Base-by-base conservation (phyloP, 2,113 vertebrate species). In the Calonectris borealis region DNA sequence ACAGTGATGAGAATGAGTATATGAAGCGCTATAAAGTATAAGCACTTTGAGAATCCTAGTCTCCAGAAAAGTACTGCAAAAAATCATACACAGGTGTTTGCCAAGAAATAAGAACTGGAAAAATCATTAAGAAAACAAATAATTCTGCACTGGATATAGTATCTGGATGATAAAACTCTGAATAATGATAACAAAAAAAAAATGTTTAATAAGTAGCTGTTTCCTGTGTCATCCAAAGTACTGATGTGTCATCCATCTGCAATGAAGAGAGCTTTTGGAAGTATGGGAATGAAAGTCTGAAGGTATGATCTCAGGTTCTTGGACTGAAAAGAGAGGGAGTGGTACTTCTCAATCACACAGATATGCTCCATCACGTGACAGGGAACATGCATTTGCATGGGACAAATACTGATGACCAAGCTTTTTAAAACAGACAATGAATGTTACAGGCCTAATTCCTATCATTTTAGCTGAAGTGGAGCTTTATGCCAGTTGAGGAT, bases 311-410 rank as follows among this genome's bases (percentile, higher is more conserved):
- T 71, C 17, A 36, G 38, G 11, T 71, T 71, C 51, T 58, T 65
- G 16, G 6, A 11, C 27, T 38, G 36, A 79, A 46, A 51, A 82
- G 32, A 57, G 20, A 61, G 10, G 26, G 31, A 80, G 54, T 12
- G 7, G 14, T 55, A 21, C 26, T 89, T 89, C 36, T 31, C 52
- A 79, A 3, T 68, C 26, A 25, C 54, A 29, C 6, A 25, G 18
- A 19, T 27, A 32, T 5, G 13, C 8, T 48, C 21, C 21, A 8
- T 27, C 44, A n/a, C 1, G 0, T 40, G 36, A 17, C 9, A 48
- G 11, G 31, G 13, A 77, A 32, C 18, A 21, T 26, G 20, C 1
- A 19, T 40, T 76, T 70, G 10, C 7, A 40, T 40, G n/a, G 25
- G 22, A 38, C 11, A 91, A 77, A 80, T 64, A 52, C 10, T 36